Evolutionary conservation across 2,888 invertebrate species (phyloP), one percentile per base, ranked within the genome.

Genomic region (Calliphora vomitoria): DNA sequence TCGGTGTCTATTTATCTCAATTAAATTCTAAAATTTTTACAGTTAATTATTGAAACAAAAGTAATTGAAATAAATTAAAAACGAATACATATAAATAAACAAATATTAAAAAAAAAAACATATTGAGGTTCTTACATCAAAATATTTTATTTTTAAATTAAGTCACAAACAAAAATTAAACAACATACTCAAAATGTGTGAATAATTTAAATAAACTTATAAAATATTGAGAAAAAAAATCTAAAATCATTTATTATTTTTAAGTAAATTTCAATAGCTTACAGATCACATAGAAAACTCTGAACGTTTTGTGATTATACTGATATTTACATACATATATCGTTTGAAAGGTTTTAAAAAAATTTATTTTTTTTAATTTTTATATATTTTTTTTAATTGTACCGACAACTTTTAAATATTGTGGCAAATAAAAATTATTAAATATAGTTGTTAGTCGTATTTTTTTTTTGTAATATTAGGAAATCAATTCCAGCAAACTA

Each of bases 1-100:
- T 85, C 58, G 82, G 79, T 85, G 87, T 87, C 85, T 85, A 85
- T 82, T 75, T 79, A 87, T 79, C 71, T 85, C 78, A 80, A 83
- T 80, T 76, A 35, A 86, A 86, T 83, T 75, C 79, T 71, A 83
- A 80, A 80, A 80, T 85, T 84, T 86, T 87, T 84, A 64, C 72
- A 47, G 72, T 81, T 79, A 84, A 68, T 58, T 53, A 75, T 25
- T 81, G 41, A 74, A 74, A 13, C 20, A 31, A 72, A n/a, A 18
- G 8, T 55, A 72, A 60, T n/a, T 50, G 50, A 68, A 75, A 25
- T 75, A 38, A 71, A 50, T 31, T 47, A 18, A 66, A 80, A 71
- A 62, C 69, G 64, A 66, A 84, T 68, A 72, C 31, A 66, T 62
- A 64, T 53, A 69, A 62, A 58, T 35, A 11, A n/a, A 35, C 13